Evolutionary conservation across 2,888 invertebrate species (phyloP), one percentile per base, ranked within the genome.

Genomic region (Harmothoe impar): DNA sequence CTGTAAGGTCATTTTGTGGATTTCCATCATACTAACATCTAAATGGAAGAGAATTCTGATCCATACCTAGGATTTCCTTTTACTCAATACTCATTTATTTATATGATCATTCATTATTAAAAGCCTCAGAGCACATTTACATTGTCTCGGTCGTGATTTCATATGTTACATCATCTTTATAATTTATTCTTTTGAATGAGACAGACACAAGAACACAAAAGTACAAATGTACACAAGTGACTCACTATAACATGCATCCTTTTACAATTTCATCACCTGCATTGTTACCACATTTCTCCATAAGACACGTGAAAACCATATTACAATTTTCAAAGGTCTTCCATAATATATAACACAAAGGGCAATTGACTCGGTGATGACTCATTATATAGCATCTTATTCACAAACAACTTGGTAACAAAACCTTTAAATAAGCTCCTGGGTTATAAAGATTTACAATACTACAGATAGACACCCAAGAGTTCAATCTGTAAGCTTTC

Each of bases 211-310:
- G 5, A 86, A 86, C 54, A 86, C 86, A 86, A 86, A 86, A 86
- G 54, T 86, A 86, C 86, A 86, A 86, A 86, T 86, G 86, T 86
- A 86, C 86, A 86, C 86, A 52, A 86, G 29, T 54, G 86, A 86
- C 86, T 86, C 54, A 54, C 86, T 86, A 86, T 25, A 56, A 86
- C 86, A 86, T 20, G 51, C 54, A 86, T 86, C 54, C 86, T 20
- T 54, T 52, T 54, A 86, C 86, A 86, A 25, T 31, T 17, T 86
- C 86, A 86, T 86, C 54, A 86, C 25, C 43, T 43, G 43, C 20
- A 54, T 86, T n/a, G 25, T 29, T 29, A 84, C n/a, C n/a, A 77
- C 77, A 20, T 33, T 81, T 12, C 81, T 81, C 35, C 25, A 35
- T 35, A 81, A 43, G 81, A 81, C 81, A 81, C 81, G 20, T 81